Evolutionary conservation across 2,113 vertebrate species (phyloP).

Genomic region (Geococcyx californianus): DNA sequence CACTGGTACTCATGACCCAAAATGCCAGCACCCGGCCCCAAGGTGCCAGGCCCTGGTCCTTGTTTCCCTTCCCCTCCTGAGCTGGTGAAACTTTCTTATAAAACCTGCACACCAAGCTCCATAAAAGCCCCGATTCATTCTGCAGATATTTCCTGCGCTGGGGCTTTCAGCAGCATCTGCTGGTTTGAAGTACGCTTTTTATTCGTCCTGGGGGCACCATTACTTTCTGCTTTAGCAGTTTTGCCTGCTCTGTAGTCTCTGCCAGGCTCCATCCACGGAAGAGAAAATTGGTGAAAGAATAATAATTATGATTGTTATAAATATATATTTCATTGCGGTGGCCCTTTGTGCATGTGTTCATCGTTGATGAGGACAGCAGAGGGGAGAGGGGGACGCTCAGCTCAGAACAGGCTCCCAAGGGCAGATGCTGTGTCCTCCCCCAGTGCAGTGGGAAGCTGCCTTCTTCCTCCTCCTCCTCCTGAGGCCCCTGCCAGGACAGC

Average conservation of each 20-base stretch:
- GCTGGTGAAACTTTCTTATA: slow-evolving; percentile 64
- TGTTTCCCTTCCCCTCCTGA: not conserved
- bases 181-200: slow-evolving; percentile 80
- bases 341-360: not conserved
- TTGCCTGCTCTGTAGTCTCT: slow-evolving; percentile 75
- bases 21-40: not conserved
- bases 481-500: not conserved
- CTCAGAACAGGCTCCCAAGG: not conserved
- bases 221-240: slow-evolving; percentile 77
- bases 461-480: not conserved
- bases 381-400: not conserved
- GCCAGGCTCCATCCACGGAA: slow-evolving; percentile 73
- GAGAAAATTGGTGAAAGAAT: slow-evolving; percentile 81
- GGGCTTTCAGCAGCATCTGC: slow-evolving; percentile 80
- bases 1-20: accelerated
- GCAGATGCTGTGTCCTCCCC: not conserved
- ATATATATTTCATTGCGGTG: slow-evolving; percentile 73
- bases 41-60: not conserved
- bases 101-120: slow-evolving; percentile 63
- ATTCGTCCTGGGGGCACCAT: slow-evolving; percentile 79
- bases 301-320: slow-evolving; percentile 79
- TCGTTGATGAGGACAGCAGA: slow-evolving; percentile 72
- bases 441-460: not conserved
- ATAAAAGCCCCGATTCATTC: slow-evolving; percentile 76
- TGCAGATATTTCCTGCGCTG: slow-evolving; percentile 79